phyloP scores from a whole-genome alignment of 2,888 invertebrate species.

The Protonemura montana region DNA sequence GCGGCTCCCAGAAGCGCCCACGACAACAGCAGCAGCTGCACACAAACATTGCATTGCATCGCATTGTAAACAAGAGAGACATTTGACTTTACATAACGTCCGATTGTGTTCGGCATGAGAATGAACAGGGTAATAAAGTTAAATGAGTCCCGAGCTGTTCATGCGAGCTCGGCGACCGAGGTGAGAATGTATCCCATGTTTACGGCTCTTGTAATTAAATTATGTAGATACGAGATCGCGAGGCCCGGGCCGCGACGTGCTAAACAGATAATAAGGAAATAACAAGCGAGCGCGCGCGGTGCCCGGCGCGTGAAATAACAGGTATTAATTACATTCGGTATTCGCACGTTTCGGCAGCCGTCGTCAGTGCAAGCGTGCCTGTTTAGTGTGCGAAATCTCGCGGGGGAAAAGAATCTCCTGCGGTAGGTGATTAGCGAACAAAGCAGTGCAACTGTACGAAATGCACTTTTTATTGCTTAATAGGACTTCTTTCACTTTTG shows the following conservation, averaged over 20 bases:
- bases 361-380: background rate
- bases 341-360: background rate
- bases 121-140: background rate
- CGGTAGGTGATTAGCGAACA: background rate
- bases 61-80: no score
- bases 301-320: background rate
- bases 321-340: background rate
- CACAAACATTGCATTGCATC: background rate
- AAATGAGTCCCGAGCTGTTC: background rate
- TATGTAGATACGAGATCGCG: background rate
- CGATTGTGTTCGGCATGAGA: background rate
- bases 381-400: background rate
- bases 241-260: background rate
- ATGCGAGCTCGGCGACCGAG: background rate
- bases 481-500: background rate
- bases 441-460: background rate
- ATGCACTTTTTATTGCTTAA: background rate
- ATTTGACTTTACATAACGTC: background rate
- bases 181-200: background rate
- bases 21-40: constrained; percentile 1
- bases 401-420: background rate
- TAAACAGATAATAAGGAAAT: constrained; percentile 24
- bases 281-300: background rate
- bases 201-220: background rate
- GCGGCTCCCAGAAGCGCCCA: constrained; percentile 21